Percentiles rank a stretch among this genome's conserved stretches.
These are phyloP conservation scores for Ennomos erosarius DNA, from an alignment of 2,888 invertebrate species.

Conservation along the genomic window DNA sequence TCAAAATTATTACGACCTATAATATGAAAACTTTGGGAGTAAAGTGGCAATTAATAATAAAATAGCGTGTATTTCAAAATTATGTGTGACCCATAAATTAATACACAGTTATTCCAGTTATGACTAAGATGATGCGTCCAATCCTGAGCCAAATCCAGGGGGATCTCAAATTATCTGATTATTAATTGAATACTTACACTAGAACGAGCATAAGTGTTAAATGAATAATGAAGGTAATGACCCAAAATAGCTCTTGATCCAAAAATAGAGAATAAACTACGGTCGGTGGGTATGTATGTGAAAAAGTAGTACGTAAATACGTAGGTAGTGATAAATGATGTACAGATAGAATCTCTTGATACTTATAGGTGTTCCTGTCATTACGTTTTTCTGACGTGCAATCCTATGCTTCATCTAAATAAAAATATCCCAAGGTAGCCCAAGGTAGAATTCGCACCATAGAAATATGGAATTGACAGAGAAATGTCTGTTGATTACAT, in stretches of 20 bases:
- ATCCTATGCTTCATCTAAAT: constrained; percentile 18
- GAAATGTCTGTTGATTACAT: too few relatives aligned
- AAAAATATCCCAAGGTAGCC: constrained; percentile 16
- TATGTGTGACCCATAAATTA: constrained; percentile 1
- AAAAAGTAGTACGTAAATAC: constrained; percentile 28
- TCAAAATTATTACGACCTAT: too few relatives aligned
- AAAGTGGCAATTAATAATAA: constrained; percentile 3
- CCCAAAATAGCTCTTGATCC: constrained; percentile 30
- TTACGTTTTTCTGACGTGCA: constrained; percentile 20
- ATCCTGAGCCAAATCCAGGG: constrained; percentile 19
- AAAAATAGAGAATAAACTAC: constrained; percentile 29
- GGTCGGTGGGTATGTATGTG: neutral
- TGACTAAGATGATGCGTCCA: constrained; percentile 10
- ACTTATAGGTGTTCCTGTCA: constrained; percentile 22
- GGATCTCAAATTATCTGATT: constrained; percentile 1
- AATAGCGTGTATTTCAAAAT: constrained; percentile 1
- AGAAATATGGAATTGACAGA: constrained; percentile 4
- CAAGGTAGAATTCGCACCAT: constrained; percentile 7
- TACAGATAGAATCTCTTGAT: constrained; percentile 22
- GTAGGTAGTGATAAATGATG: constrained; percentile 31
- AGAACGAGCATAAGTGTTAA: constrained; percentile 16
- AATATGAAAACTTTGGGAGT: constrained; percentile 1
- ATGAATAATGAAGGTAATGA: constrained; percentile 30
- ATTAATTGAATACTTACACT: constrained; percentile 14
- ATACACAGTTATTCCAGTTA: constrained; percentile 4